Conservation (phyloP, 1,140 invertebrate species). For the Sitophilus oryzae region DNA sequence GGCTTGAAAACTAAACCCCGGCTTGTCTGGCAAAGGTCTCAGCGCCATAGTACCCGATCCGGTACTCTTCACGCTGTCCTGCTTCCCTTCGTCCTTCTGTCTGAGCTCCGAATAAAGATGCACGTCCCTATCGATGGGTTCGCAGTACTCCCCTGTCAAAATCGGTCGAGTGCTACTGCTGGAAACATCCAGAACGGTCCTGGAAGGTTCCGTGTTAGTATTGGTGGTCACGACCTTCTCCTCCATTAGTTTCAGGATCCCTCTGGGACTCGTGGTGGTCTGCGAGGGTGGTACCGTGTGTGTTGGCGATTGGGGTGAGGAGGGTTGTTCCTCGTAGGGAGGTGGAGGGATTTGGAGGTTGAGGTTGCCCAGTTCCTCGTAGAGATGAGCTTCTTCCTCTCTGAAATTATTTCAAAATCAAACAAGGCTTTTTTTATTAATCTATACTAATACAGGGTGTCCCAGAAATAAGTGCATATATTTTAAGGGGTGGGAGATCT, state of each 20-base stretch:
- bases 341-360: slow-evolving; percentile 45
- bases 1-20: slow-evolving; percentile 35
- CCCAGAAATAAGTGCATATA: no score
- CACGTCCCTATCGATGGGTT: slow-evolving; percentile 59
- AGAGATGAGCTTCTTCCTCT: slow-evolving; percentile 56
- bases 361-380: slow-evolving; percentile 54
- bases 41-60: slow-evolving; percentile 52
- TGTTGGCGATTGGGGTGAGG: slow-evolving; percentile 42
- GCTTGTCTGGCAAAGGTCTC: slow-evolving; percentile 62
- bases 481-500: no score
- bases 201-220: slow-evolving; percentile 41
- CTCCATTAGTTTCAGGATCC: slow-evolving; percentile 40
- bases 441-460: no score
- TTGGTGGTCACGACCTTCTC: slow-evolving; percentile 50
- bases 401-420: no score
- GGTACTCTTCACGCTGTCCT: slow-evolving; percentile 45
- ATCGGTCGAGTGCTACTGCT: slow-evolving; percentile 46
- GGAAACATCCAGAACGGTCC: slow-evolving; percentile 34
- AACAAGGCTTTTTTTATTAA: no score
- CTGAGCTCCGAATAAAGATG: slow-evolving; percentile 68
- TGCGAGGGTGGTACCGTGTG: slow-evolving; percentile 37
- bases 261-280: slow-evolving; percentile 26
- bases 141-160: slow-evolving; percentile 62
- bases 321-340: slow-evolving; percentile 35
- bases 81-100: slow-evolving; percentile 43